Conservation (phyloP, 1,140 invertebrate species). For the Pinna nobilis region DNA sequence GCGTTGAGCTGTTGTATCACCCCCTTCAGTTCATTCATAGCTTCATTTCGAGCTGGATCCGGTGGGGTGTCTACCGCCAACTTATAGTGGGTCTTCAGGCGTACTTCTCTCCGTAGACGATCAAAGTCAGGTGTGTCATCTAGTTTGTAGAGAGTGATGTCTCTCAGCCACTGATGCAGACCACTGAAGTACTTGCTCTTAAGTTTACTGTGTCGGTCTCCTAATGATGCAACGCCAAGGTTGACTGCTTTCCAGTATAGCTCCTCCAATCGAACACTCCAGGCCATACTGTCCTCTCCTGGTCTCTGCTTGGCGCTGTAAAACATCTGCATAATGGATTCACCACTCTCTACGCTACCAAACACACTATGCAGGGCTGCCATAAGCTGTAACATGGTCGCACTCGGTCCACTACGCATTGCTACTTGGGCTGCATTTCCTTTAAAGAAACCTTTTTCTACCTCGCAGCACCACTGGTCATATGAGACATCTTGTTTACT, state of each 20-base stretch:
- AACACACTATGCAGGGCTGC: neutral
- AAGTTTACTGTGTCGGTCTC: neutral
- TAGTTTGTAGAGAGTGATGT: neutral
- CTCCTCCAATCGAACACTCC: conserved; percentile 1
- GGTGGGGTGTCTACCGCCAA: neutral
- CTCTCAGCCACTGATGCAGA: neutral
- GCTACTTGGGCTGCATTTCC: neutral
- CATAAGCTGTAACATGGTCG: neutral
- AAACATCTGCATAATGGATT: neutral
- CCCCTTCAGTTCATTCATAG: neutral
- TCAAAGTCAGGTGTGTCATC: neutral
- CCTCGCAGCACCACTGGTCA: conserved; percentile 4
- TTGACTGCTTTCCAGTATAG: neutral
- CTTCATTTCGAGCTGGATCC: neutral
- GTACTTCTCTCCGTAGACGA: neutral
- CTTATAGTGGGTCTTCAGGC: neutral
- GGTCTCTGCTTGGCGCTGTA: neutral
- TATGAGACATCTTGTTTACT: neutral
- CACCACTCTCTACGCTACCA: neutral
- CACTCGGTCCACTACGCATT: neutral
- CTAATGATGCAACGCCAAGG: neutral
- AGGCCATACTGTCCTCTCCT: neutral
- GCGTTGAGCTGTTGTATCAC: neutral
- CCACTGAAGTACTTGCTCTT: neutral
- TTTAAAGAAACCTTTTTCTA: neutral